phyloP scores from a whole-genome alignment of 2,797 vertebrate genomes.

The Pseudomugil tenellus region DNA sequence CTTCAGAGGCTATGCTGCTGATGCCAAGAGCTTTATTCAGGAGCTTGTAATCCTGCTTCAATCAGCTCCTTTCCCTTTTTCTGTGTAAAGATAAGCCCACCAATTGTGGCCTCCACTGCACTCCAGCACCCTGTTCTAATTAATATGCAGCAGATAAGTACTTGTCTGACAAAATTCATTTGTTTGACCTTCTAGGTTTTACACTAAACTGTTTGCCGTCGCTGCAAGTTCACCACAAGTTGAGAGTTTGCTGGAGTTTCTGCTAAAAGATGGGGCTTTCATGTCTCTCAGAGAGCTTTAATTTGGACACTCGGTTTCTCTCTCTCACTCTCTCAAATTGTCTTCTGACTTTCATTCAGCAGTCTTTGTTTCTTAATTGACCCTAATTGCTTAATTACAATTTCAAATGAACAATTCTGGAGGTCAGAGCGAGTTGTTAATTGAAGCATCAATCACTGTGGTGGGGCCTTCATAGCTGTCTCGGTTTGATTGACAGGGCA shows the following conservation, averaged over 20 bases:
- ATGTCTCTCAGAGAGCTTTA: constrained; percentile 62
- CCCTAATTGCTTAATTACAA: constrained; percentile 87
- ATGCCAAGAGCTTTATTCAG: constrained; percentile 80
- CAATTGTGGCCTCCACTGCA: constrained; percentile 77
- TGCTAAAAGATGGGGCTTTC: constrained; percentile 52
- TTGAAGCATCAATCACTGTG: constrained; percentile 86
- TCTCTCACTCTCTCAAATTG: constrained; percentile 74
- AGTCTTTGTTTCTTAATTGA: constrained; percentile 84
- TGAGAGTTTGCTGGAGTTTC: constrained; percentile 69
- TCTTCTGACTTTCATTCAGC: constrained; percentile 82
- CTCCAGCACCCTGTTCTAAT: constrained; percentile 73
- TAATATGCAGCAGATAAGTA: constrained; percentile 85
- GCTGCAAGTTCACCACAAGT: constrained; percentile 73
- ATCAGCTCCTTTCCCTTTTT: constrained; percentile 82
- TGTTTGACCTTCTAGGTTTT: constrained; percentile 81
- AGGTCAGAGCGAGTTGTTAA: constrained; percentile 83
- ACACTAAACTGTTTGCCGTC: constrained; percentile 75
- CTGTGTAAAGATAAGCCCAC: constrained; percentile 80
- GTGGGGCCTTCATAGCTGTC: constrained; percentile 73
- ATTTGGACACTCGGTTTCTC: constrained; percentile 66
- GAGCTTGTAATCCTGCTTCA: constrained; percentile 84
- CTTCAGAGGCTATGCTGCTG: constrained; percentile 71
- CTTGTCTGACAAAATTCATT: constrained; percentile 82
- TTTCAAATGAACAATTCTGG: constrained; percentile 87
- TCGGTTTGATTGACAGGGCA: constrained; percentile 82